Evolutionary conservation across 2,113 vertebrate species (phyloP), one percentile per base, ranked within the genome.

Genomic region (Crypturellus undulatus): DNA sequence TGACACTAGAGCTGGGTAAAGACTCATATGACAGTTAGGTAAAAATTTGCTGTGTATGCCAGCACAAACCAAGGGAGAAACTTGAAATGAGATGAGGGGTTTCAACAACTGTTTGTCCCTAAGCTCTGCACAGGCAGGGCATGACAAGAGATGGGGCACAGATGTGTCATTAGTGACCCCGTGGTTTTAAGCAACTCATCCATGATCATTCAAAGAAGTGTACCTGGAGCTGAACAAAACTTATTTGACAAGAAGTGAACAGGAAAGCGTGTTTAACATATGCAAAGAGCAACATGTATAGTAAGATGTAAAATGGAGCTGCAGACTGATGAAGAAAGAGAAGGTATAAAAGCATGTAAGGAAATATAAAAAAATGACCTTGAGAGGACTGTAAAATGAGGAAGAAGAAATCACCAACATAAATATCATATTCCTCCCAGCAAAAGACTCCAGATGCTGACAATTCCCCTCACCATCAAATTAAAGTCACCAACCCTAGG

Each of bases 201-300:
- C 18, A 34, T 6, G 5, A n/a, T 51, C 47, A 70, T 17, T 47
- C 36, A 18, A 51, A 59, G 59, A 87, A 93, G 81, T 30, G 18
- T 28, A 22, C 10, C 22, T 49, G 59, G 12, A 60, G 24, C 20
- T 60, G 30, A 26, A 79, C 38, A 60, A 79, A 71, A 49, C 1
- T 1, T 0, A 0, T 21, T 71, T 42, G 14, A 14, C 20, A 15
- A 63, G 71, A 76, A 70, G 36, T 52, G 20, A 78, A 73, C 10
- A 64, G 18, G 26, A 84, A 75, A 45, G 64, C 38, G 24, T 56
- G 79, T 26, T n/a, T 73, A 49, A 47, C 43, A 38, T 11, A 75
- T 22, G 7, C 38, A 34, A 69, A 75, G 36, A 63, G 52, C 12
- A 59, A 6, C 1, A 7, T 42, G 59, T 21, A 30, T 12, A 14